Conservation (phyloP, 2,797 vertebrate species). For the Danio albolineatus region DNA sequence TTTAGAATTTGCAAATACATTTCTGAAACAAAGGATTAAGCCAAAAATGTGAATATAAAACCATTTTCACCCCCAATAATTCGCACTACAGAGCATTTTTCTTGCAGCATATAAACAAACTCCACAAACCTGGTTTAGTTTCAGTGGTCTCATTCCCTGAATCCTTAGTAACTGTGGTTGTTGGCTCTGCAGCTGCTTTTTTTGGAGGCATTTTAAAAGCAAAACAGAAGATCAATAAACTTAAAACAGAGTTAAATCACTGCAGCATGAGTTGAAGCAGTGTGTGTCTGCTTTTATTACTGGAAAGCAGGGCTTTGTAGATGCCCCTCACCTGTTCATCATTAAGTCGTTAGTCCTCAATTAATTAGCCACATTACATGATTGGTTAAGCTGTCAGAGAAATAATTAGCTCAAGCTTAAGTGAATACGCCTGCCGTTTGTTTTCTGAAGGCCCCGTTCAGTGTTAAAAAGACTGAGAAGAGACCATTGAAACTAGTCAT, state of each 20-base stretch:
- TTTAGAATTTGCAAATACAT: too few species aligned
- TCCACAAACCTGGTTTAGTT: conserved; percentile 60
- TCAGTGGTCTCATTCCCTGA: neutral
- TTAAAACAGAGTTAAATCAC: too few species aligned
- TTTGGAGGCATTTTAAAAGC: conserved; percentile 74
- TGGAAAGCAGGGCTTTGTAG: neutral
- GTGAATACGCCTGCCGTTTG: neutral
- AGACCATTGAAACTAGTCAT: neutral
- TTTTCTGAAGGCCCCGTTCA: neutral
- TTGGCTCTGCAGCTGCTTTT: conserved; percentile 40
- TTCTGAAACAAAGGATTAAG: too few species aligned
- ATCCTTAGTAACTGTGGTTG: neutral
- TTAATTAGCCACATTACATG: conserved; percentile 11
- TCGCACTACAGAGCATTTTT: too few species aligned
- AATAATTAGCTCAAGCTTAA: neutral
- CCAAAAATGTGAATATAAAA: too few species aligned
- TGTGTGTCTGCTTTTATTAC: conserved; percentile 21
- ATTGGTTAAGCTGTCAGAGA: conserved; percentile 9
- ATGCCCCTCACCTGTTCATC: conserved; percentile 15
- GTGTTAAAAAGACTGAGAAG: neutral
- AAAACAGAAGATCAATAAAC: neutral
- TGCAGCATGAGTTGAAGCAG: fast-evolving
- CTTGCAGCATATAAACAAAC: neutral
- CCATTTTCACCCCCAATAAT: too few species aligned
- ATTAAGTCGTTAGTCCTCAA: neutral